These are phyloP conservation scores for Euphonia xanthogaster DNA, from an alignment of 2,797 vertebrate genomes.

Conservation along the genomic window DNA sequence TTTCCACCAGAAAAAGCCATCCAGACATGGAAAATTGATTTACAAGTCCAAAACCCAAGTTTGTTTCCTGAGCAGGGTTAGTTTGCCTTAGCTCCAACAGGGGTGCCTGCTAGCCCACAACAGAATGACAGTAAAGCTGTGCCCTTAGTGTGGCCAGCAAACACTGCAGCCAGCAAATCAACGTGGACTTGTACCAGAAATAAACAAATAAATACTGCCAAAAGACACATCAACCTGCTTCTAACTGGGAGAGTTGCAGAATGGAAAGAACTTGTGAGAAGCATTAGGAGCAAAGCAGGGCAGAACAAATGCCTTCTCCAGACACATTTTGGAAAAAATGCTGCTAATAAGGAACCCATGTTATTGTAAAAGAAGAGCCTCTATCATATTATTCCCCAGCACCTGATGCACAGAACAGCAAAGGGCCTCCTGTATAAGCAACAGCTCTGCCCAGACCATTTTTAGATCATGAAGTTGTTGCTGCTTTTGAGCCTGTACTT, in stretches of 20 bases:
- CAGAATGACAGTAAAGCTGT: neutral
- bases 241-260: neutral
- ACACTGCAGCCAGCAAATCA: neutral
- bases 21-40: neutral
- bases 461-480: neutral
- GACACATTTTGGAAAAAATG: neutral
- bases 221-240: neutral
- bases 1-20: neutral
- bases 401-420: neutral
- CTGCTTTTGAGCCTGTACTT: neutral
- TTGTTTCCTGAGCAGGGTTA: neutral
- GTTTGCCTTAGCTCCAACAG: neutral
- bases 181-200: neutral
- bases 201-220: neutral
- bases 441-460: neutral
- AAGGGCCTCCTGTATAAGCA: neutral
- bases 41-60: neutral
- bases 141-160: neutral
- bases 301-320: neutral
- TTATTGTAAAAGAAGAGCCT: neutral
- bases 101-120: neutral
- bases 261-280: neutral
- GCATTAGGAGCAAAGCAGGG: neutral
- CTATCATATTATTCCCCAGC: neutral
- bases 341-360: neutral